Percentiles rank a stretch among this genome's conserved stretches.
These are phyloP conservation scores for Heliconius hewitsoni DNA, from an alignment of 1,140 invertebrate genomes.

Conservation along the genomic window DNA sequence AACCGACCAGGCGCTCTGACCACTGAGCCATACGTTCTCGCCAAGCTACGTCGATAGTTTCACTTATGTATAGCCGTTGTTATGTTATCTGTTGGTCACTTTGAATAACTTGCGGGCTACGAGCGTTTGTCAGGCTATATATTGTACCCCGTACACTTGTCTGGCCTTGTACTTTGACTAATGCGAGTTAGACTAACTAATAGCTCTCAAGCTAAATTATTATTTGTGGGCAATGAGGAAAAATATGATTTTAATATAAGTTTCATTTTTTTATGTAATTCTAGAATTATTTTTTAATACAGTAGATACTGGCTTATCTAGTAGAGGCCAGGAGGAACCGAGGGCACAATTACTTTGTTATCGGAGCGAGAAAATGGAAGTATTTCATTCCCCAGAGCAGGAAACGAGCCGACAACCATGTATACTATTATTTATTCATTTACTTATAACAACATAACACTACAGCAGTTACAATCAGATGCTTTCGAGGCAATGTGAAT, in stretches of 20 bases:
- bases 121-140: background rate
- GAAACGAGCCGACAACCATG: too few relatives aligned
- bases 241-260: too few relatives aligned
- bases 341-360: too few relatives aligned
- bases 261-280: too few relatives aligned
- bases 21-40: too few relatives aligned
- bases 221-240: background rate
- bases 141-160: background rate
- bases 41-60: too few relatives aligned
- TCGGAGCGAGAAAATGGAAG: too few relatives aligned
- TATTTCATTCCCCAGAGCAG: too few relatives aligned
- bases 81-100: background rate
- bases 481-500: background rate
- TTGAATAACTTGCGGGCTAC: background rate
- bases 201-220: background rate
- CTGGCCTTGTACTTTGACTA: background rate
- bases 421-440: background rate
- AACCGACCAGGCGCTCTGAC: too few relatives aligned
- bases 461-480: background rate
- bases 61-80: background rate
- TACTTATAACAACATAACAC: background rate
- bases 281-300: too few relatives aligned
- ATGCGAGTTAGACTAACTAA: background rate
- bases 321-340: too few relatives aligned
- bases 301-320: too few relatives aligned